Percentiles rank a stretch among this genome's conserved stretches.
Conservation (phyloP, 2,113 vertebrate species). For the Lepisosteus oculatus region DNA sequence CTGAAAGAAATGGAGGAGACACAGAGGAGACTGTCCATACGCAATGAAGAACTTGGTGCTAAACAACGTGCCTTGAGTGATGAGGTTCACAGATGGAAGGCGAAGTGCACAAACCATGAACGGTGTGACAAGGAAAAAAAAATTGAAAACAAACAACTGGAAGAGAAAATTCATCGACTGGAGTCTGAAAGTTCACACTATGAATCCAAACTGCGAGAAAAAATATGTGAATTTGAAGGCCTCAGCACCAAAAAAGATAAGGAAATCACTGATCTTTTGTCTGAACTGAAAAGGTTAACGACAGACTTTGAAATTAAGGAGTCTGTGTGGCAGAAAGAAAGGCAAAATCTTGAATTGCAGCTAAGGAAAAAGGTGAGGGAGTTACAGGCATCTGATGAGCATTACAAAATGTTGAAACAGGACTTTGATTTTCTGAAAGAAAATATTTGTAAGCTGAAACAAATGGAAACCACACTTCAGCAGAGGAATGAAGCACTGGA, state of each 20-base stretch:
- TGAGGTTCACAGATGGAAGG: conserved; percentile 17
- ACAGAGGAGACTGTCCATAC: conserved; percentile 13
- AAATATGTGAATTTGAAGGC: conserved; percentile 9
- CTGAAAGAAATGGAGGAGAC: conserved; percentile 26
- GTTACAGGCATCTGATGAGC: conserved; percentile 5
- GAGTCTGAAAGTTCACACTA: conserved; percentile 1
- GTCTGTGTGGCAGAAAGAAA: conserved; percentile 2
- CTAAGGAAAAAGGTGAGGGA: conserved; percentile 24
- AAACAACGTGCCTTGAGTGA: conserved; percentile 20
- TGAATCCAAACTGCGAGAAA: conserved; percentile 15
- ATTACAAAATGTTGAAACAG: conserved; percentile 13
- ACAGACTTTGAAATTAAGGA: conserved; percentile 3
- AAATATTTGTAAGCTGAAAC: conserved; percentile 16
- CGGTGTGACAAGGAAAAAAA: conserved; percentile 11
- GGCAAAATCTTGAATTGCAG: conserved; percentile 15
- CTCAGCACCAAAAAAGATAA: conserved; percentile 8
- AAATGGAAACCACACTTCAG: conserved; percentile 5
- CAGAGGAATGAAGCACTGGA: conserved; percentile 31
- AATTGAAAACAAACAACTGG: conserved; percentile 5
- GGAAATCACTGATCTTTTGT: conserved; percentile 9
- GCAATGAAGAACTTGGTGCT: conserved; percentile 17
- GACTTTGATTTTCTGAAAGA: conserved; percentile 21
- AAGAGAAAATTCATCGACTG: conserved; percentile 12
- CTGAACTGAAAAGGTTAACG: conserved; percentile 14
- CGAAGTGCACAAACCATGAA: conserved; percentile 11